These are phyloP conservation scores for Acronicta alni DNA, from an alignment of 2,888 invertebrate species.

Conservation along the genomic window DNA sequence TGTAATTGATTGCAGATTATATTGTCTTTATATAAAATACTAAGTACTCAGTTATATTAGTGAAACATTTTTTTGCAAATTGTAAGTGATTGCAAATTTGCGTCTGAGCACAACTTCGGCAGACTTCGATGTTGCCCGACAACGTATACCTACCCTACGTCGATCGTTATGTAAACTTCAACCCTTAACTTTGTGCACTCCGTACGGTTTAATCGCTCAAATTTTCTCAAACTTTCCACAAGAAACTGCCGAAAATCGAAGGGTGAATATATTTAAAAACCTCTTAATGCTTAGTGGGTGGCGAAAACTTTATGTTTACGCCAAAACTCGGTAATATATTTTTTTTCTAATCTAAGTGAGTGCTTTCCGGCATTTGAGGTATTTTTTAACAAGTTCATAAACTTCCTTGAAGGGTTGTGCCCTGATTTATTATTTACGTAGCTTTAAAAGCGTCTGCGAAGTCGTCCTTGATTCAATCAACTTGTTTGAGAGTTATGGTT, in stretches of 20 bases:
- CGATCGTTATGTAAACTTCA: conserved; percentile 84
- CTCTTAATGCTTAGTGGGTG: conserved; percentile 83
- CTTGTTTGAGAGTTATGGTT: conserved; percentile 38
- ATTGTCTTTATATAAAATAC: too few species aligned
- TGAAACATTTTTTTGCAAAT: conserved; percentile 23
- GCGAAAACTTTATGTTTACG: conserved; percentile 81
- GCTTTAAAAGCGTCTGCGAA: conserved; percentile 55
- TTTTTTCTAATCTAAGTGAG: conserved; percentile 73
- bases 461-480: conserved; percentile 46
- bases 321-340: conserved; percentile 63
- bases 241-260: conserved; percentile 80
- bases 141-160: conserved; percentile 56
- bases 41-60: conserved; percentile 13
- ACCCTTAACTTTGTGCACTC: conserved; percentile 84
- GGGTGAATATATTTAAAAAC: conserved; percentile 89
- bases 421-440: conserved; percentile 64
- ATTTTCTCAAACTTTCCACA: conserved; percentile 78
- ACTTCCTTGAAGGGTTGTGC: conserved; percentile 58
- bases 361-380: conserved; percentile 62
- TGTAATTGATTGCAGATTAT: too few species aligned
- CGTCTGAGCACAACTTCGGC: conserved; percentile 32
- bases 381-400: conserved; percentile 66
- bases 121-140: conserved; percentile 48
- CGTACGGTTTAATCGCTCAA: conserved; percentile 83
- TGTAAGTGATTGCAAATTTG: conserved; percentile 51